Conservation (phyloP, 2,797 vertebrate species). For the Yasuhikotakia modesta region DNA sequence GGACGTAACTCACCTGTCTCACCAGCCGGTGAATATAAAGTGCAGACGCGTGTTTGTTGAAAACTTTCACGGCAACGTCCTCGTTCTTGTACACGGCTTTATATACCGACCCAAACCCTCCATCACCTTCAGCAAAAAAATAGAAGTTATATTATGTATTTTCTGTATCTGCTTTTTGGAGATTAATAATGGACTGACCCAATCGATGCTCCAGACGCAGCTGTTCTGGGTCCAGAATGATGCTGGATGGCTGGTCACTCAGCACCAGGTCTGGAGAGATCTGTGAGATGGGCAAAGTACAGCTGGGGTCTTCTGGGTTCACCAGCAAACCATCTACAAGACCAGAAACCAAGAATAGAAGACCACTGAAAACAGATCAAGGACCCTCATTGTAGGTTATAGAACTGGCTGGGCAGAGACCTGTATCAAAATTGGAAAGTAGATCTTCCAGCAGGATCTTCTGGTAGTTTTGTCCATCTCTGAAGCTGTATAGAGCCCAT, state of each 20-base stretch:
- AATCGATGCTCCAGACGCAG: conserved; percentile 85
- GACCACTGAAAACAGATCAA: background rate
- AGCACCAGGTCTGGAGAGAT: conserved; percentile 91
- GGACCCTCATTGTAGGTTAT: background rate
- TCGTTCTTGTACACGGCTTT: conserved; percentile 88
- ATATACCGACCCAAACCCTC: conserved; percentile 96
- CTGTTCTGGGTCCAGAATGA: conserved; percentile 84
- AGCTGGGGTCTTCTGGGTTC: conserved; percentile 80
- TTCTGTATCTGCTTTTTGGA: background rate
- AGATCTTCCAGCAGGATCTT: conserved; percentile 92
- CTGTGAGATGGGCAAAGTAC: conserved; percentile 86
- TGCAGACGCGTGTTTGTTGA: conserved; percentile 91
- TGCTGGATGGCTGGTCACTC: conserved; percentile 87
- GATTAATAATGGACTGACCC: conserved; percentile 70
- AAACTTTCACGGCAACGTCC: conserved; percentile 97
- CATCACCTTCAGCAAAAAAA: conserved; percentile 79
- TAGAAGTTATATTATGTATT: background rate
- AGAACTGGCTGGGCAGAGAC: conserved; percentile 64
- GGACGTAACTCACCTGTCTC: conserved; percentile 83
- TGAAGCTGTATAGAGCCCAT: conserved; percentile 93
- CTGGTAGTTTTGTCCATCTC: conserved; percentile 84
- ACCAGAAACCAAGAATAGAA: background rate
- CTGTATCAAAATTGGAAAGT: conserved; percentile 80
- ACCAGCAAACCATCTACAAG: conserved; percentile 84
- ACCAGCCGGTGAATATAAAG: conserved; percentile 84